A percentile compares a stretch with the other conserved stretches of the same genome.
These are phyloP conservation scores for Brachionus calyciflorus DNA, from an alignment of 1,140 invertebrate genomes.

Conservation along the genomic window DNA sequence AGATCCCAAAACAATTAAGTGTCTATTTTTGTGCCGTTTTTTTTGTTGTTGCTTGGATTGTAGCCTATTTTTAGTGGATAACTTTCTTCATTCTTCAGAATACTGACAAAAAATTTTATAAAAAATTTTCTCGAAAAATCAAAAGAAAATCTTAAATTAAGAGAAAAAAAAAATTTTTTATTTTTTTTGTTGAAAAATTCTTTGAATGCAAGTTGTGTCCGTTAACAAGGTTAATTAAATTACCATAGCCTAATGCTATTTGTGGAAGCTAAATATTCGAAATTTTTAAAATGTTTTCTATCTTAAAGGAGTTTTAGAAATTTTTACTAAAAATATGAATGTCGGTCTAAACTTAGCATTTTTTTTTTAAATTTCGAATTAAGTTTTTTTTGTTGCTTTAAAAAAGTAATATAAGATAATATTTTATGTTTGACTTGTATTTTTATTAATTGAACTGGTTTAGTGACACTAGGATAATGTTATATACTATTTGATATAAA, in stretches of 20 bases:
- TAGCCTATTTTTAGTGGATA: too few relatives aligned
- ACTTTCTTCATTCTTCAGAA: too few relatives aligned
- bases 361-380: too few relatives aligned
- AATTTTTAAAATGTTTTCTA: slow-evolving; percentile 12
- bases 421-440: neutral
- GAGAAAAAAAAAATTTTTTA: too few relatives aligned
- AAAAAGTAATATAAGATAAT: neutral
- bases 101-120: too few relatives aligned
- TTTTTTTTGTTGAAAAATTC: neutral
- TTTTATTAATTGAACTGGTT: neutral
- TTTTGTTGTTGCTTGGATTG: too few relatives aligned
- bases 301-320: slow-evolving; percentile 7
- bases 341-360: slow-evolving; percentile 41
- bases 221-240: slow-evolving; percentile 29
- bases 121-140: too few relatives aligned
- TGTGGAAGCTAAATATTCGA: too few relatives aligned
- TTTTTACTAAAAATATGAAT: neutral
- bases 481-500: neutral
- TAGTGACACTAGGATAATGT: slow-evolving; percentile 4
- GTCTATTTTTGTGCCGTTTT: too few relatives aligned
- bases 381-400: neutral
- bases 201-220: neutral
- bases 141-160: too few relatives aligned
- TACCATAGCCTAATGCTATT: slow-evolving; percentile 18
- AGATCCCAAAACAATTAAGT: too few relatives aligned